Evolutionary conservation across 37 sponge, comb jelly and placozoan genomes (phyloP).

Genomic region (Cladorhizidae sp.): DNA sequence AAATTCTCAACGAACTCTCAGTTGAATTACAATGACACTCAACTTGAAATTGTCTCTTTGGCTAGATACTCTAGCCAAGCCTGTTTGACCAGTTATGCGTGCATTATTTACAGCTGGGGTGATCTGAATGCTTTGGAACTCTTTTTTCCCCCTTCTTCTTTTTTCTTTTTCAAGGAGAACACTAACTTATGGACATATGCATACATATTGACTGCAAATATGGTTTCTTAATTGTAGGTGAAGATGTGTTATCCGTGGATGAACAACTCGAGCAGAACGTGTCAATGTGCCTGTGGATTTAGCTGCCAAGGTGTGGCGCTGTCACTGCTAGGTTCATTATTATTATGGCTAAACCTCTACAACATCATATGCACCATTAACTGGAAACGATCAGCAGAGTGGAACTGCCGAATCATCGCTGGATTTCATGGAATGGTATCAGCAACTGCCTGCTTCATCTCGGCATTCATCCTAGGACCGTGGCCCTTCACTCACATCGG

Average conservation of each 20-base stretch:
- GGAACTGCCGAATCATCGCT: constrained; percentile 78
- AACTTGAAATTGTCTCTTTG: no score
- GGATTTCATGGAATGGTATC: constrained; percentile 61
- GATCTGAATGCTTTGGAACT: neutral
- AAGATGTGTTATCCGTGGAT: neutral
- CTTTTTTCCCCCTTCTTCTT: neutral
- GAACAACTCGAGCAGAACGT: neutral
- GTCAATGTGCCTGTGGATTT: constrained; percentile 3
- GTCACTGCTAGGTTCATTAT: constrained; percentile 49
- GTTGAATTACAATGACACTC: no score
- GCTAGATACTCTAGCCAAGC: no score
- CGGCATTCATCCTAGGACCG: constrained; percentile 61
- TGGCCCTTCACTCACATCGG: constrained; percentile 74
- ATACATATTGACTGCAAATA: no score
- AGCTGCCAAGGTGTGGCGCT: constrained; percentile 6
- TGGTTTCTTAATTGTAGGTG: neutral
- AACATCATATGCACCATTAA: constrained; percentile 18
- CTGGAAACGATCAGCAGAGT: constrained; percentile 46
- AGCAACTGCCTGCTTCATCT: constrained; percentile 47
- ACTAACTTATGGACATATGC: no score
- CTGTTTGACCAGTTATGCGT: no score
- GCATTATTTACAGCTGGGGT: no score
- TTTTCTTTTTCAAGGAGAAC: neutral
- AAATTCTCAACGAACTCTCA: no score
- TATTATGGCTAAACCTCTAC: constrained; percentile 67